Percentiles rank a stretch among this genome's conserved stretches.
These are phyloP conservation scores for Nyctibius grandis DNA, from an alignment of 2,797 vertebrate genomes.

Conservation along the genomic window DNA sequence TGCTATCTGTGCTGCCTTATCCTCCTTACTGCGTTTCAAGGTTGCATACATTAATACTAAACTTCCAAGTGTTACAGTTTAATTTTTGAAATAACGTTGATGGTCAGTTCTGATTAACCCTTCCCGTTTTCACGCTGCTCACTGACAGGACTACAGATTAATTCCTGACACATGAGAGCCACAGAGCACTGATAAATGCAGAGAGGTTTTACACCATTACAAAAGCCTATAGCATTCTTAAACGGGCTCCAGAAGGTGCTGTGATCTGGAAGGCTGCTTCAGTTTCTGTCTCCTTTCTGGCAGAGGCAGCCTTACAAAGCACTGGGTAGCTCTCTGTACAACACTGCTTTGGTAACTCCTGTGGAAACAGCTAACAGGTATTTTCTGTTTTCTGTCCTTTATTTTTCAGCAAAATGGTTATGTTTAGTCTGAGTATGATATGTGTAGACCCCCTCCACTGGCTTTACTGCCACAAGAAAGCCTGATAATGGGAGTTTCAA, in stretches of 20 bases:
- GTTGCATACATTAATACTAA: background rate
- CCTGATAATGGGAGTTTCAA: background rate
- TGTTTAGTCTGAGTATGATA: background rate
- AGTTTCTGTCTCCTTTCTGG: background rate
- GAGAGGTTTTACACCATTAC: background rate
- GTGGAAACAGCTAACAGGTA: background rate
- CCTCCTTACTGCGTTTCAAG: background rate
- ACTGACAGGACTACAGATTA: background rate
- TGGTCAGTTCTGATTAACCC: background rate
- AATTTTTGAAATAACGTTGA: background rate
- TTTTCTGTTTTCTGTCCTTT: background rate
- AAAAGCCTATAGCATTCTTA: background rate
- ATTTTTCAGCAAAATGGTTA: background rate
- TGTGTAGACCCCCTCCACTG: background rate
- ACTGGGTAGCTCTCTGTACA: background rate
- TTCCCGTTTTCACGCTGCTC: background rate
- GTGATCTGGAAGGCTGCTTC: background rate
- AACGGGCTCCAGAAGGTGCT: background rate
- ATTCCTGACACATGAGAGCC: background rate
- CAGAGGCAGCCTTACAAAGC: background rate
- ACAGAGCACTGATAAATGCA: background rate
- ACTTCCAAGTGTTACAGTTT: background rate
- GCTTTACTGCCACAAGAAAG: background rate
- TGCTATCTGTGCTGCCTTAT: rapidly evolving
- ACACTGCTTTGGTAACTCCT: background rate